phyloP scores from a whole-genome alignment of 2,888 invertebrate genomes.

The Brassicogethes aeneus region DNA sequence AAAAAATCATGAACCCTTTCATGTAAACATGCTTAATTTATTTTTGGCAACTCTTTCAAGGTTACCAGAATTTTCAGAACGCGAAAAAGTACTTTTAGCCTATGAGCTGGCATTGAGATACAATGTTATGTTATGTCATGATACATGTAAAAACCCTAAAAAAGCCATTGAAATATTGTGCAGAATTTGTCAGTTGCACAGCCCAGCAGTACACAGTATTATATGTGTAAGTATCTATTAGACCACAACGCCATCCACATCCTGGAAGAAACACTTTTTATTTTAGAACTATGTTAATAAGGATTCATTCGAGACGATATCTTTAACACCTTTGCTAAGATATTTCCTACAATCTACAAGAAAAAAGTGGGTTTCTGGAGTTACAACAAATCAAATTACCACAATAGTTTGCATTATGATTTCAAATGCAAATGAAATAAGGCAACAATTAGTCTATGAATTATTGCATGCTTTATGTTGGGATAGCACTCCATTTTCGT shows the following conservation, averaged over 20 bases:
- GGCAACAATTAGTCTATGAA: conserved; percentile 11
- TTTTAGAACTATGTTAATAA: neutral
- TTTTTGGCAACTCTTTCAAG: conserved; percentile 14
- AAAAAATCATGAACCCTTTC: conserved; percentile 16
- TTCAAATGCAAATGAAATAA: neutral
- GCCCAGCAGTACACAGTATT: conserved; percentile 13
- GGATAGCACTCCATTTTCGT: conserved; percentile 19
- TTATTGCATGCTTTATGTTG: conserved; percentile 16
- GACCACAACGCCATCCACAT: too few species aligned
- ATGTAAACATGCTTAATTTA: conserved; percentile 17
- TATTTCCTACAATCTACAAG: too few species aligned
- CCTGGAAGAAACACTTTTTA: too few species aligned
- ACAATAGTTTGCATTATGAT: neutral
- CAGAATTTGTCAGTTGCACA: conserved; percentile 16
- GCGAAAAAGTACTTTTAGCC: conserved; percentile 17
- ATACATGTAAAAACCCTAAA: conserved; percentile 13
- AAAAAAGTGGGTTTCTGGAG: too few species aligned
- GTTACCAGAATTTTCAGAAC: conserved; percentile 14
- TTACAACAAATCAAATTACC: neutral
- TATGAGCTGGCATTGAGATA: neutral
- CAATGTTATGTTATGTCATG: conserved; percentile 14
- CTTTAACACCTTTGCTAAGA: neutral
- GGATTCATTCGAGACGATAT: neutral
- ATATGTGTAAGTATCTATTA: conserved; percentile 19
- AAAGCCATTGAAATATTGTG: conserved; percentile 15